These are phyloP conservation scores for Paraescarpia echinospica DNA, from an alignment of 1,140 invertebrate species.

Conservation along the genomic window DNA sequence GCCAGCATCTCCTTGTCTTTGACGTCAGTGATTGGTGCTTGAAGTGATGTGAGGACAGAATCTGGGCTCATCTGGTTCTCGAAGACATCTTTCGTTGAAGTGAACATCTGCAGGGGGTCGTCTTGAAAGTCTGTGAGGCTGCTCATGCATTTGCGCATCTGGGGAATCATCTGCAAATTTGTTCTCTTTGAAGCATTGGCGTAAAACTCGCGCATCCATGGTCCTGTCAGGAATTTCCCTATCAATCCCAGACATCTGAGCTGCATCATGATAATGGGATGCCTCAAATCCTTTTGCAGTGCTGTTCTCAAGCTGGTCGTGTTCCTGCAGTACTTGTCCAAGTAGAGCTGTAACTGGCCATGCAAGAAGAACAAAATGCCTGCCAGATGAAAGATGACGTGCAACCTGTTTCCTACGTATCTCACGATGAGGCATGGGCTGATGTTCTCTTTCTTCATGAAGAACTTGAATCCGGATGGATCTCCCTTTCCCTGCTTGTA, in stretches of 20 bases:
- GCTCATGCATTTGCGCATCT: background rate
- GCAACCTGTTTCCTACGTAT: background rate
- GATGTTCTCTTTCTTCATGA: background rate
- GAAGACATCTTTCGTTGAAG: background rate
- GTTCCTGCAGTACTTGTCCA: background rate
- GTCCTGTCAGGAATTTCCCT: conserved; percentile 8
- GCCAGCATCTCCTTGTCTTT: background rate
- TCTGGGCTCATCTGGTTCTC: background rate
- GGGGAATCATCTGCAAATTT: background rate
- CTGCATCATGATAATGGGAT: background rate
- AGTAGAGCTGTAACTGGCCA: background rate
- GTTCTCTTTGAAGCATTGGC: background rate
- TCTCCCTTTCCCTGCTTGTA: conserved; percentile 4
- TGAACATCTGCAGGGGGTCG: background rate
- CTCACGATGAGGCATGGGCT: background rate
- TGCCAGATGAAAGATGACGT: background rate
- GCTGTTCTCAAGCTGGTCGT: background rate
- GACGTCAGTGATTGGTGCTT: background rate
- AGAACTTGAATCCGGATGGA: background rate
- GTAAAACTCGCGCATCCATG: conserved; percentile 15
- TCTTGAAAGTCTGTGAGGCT: background rate
- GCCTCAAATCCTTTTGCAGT: background rate
- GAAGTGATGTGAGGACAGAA: background rate
- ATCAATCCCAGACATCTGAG: conserved; percentile 5
- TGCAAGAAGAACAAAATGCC: background rate